Percentiles rank a stretch among this genome's conserved stretches.
phyloP scores from a whole-genome alignment of 1,140 invertebrate species.

The Macrobrachium rosenbergii region DNA sequence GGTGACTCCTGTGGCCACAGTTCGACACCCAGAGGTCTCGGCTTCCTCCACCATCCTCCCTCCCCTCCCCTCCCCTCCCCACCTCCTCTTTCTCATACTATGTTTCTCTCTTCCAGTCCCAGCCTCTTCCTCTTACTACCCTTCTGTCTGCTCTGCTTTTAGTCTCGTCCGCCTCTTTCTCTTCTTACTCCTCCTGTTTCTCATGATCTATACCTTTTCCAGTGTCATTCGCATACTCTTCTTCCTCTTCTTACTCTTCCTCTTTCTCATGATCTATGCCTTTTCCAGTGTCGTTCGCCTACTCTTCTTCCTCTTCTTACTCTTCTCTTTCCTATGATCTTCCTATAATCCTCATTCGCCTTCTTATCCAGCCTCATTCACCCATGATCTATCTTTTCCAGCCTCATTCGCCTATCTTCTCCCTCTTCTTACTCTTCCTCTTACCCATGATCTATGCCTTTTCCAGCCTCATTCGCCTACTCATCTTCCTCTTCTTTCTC shows the following conservation, averaged over 20 bases:
- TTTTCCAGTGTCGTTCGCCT: too few species aligned
- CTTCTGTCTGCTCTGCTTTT: neutral
- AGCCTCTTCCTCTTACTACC: neutral
- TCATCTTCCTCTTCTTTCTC: neutral
- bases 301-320: too few species aligned
- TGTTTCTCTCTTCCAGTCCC: neutral
- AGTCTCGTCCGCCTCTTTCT: neutral
- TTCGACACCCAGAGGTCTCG: neutral
- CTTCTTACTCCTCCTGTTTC: neutral
- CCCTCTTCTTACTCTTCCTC: neutral
- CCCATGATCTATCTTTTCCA: too few species aligned
- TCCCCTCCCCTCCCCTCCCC: neutral
- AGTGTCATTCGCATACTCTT: neutral
- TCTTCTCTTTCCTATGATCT: too few species aligned
- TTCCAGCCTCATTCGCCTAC: neutral
- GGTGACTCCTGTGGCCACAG: slow-evolving; percentile 21
- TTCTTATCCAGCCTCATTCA: too few species aligned
- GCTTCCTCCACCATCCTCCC: neutral
- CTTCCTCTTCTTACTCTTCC: neutral
- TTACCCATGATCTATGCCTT: neutral
- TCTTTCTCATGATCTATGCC: too few species aligned
- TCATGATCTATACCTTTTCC: neutral
- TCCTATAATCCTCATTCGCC: too few species aligned
- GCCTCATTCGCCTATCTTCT: neutral
- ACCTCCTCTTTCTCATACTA: neutral